Evolutionary conservation across 2,797 vertebrate species (phyloP).

Genomic region (Peromyscus eremicus): DNA sequence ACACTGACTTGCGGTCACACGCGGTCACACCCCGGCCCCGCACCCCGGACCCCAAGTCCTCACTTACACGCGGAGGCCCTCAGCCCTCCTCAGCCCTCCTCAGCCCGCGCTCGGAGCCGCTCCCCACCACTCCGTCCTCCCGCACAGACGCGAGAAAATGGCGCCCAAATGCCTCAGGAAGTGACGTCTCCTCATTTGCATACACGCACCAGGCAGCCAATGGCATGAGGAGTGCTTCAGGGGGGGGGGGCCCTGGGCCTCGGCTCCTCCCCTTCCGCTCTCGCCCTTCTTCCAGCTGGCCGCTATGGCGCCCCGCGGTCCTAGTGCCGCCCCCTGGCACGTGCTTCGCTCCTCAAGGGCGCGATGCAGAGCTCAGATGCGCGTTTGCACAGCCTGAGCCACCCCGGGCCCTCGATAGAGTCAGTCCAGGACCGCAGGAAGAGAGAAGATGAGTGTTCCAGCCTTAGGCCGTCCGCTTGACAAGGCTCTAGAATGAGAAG

Average conservation of each 20-base stretch:
- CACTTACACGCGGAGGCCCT: background rate
- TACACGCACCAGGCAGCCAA: background rate
- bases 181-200: background rate
- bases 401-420: too few species aligned
- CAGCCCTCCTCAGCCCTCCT: background rate
- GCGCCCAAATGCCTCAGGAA: background rate
- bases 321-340: too few species aligned
- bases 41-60: background rate
- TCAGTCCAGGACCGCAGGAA: background rate
- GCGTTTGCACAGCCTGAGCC: background rate
- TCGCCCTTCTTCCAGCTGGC: background rate
- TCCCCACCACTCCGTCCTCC: accelerated
- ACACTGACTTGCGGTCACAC: background rate
- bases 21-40: background rate
- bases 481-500: background rate
- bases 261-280: background rate
- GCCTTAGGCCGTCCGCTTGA: background rate
- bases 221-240: background rate
- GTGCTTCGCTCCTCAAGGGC: background rate
- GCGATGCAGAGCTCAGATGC: background rate
- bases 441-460: background rate
- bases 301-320: background rate
- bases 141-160: background rate
- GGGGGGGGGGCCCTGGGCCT: too few species aligned
- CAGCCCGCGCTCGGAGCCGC: background rate